Evolutionary conservation across 2,888 invertebrate genomes (phyloP).

Genomic region (Sesia bembeciformis): DNA sequence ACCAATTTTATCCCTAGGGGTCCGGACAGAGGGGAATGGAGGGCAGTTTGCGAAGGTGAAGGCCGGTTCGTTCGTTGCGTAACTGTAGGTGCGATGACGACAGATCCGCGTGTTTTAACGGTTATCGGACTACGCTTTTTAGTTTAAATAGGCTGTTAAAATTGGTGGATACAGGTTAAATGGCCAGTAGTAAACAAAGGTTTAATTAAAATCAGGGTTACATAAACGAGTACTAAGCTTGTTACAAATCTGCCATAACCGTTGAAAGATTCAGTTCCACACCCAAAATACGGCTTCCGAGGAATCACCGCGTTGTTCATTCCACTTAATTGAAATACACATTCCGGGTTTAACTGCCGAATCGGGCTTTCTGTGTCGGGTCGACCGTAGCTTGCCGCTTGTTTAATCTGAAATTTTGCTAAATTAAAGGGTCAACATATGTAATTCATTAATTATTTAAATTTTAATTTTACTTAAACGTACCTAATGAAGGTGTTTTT

Average conservation of each 20-base stretch:
- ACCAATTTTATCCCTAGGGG: constrained; percentile 10
- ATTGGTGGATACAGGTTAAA: no score
- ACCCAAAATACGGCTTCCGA: constrained; percentile 14
- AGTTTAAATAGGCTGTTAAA: no score
- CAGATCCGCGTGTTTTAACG: not conserved
- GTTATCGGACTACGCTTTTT: not conserved
- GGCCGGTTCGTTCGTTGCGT: constrained; percentile 32
- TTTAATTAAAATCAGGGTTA: no score
- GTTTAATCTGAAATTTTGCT: constrained; percentile 30
- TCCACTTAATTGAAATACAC: constrained; percentile 38
- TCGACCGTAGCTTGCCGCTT: constrained; percentile 9
- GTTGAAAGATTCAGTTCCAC: constrained; percentile 15
- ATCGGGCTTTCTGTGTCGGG: constrained; percentile 26
- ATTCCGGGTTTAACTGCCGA: constrained; percentile 26
- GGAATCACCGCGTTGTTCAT: constrained; percentile 24
- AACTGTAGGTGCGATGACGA: constrained; percentile 10
- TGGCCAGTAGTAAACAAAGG: no score
- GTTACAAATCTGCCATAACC: constrained; percentile 4
- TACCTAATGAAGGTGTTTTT: no score
- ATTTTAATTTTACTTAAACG: not conserved
- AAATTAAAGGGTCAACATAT: constrained; percentile 26
- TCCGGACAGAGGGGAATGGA: constrained; percentile 7
- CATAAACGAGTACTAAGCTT: no score
- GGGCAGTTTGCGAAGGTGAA: constrained; percentile 23
- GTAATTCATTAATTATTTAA: constrained; percentile 5